phyloP scores from a whole-genome alignment of 2,888 invertebrate genomes.

The Macrosoma leucophasiata region DNA sequence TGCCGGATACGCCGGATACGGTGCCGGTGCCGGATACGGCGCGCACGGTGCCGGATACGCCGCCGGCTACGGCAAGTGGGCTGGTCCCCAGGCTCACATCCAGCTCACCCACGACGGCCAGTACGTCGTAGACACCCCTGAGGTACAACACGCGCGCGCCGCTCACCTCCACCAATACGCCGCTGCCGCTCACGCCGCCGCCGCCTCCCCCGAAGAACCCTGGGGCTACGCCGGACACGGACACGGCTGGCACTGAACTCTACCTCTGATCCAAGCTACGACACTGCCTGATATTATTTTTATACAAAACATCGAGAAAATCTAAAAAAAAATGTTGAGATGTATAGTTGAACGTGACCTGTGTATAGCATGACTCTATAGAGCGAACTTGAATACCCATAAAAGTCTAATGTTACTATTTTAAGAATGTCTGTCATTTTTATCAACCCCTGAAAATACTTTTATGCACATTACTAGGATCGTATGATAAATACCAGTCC shows the following conservation, averaged over 20 bases:
- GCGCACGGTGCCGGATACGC: conserved; percentile 45
- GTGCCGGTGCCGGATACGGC: conserved; percentile 35
- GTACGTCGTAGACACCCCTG: conserved; percentile 69
- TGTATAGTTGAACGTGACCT: conserved; percentile 66
- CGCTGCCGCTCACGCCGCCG: conserved; percentile 63
- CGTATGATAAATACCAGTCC: too few species aligned
- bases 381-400: conserved; percentile 66
- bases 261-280: conserved; percentile 48
- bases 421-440: too few species aligned
- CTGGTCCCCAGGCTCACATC: conserved; percentile 65
- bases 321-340: conserved; percentile 52
- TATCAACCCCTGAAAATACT: too few species aligned
- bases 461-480: too few species aligned
- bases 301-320: conserved; percentile 63
- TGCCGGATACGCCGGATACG: conserved; percentile 31
- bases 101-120: conserved; percentile 70
- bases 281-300: conserved; percentile 56
- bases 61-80: conserved; percentile 66
- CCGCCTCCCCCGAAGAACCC: conserved; percentile 61
- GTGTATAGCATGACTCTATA: conserved; percentile 62
- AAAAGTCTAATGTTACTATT: conserved; percentile 55
- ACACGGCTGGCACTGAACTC: conserved; percentile 60
- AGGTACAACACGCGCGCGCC: conserved; percentile 67
- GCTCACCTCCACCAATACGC: conserved; percentile 62
- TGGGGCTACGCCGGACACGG: conserved; percentile 45